These are phyloP conservation scores for Barnardius zonarius DNA, from an alignment of 2,113 vertebrate species.

Conservation along the genomic window DNA sequence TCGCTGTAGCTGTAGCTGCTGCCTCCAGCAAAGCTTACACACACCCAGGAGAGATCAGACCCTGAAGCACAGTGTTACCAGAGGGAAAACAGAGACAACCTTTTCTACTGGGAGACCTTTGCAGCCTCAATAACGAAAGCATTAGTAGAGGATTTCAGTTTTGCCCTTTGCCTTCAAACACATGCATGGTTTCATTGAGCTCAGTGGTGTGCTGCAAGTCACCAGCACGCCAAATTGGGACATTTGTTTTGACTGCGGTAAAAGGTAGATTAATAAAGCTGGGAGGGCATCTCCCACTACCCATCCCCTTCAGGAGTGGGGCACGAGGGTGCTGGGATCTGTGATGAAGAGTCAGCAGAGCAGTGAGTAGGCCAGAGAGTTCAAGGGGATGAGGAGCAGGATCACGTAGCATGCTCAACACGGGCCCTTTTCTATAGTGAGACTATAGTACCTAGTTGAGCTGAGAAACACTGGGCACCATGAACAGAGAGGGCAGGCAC, in stretches of 20 bases:
- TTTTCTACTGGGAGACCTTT: background rate
- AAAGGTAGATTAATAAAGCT: background rate
- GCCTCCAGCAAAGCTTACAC: background rate
- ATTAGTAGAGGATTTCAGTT: background rate
- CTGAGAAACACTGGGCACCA: background rate
- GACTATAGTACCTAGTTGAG: background rate
- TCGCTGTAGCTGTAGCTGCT: background rate
- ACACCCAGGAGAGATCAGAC: background rate
- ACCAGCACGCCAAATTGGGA: background rate
- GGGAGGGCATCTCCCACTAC: background rate
- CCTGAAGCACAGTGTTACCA: background rate
- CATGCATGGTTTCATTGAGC: fast-evolving
- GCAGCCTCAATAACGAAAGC: background rate
- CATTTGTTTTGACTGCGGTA: background rate
- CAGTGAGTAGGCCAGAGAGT: background rate
- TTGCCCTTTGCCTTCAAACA: background rate
- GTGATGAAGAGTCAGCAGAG: background rate
- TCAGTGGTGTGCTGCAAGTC: background rate
- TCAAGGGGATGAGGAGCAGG: background rate
- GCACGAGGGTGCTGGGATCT: background rate
- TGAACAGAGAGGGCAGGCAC: background rate
- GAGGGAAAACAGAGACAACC: background rate
- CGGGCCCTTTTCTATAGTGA: background rate
- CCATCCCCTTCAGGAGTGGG: background rate
- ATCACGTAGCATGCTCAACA: fast-evolving